Base-by-base conservation (phyloP, 2,888 invertebrate species). In the Himalopsyche anomala region DNA sequence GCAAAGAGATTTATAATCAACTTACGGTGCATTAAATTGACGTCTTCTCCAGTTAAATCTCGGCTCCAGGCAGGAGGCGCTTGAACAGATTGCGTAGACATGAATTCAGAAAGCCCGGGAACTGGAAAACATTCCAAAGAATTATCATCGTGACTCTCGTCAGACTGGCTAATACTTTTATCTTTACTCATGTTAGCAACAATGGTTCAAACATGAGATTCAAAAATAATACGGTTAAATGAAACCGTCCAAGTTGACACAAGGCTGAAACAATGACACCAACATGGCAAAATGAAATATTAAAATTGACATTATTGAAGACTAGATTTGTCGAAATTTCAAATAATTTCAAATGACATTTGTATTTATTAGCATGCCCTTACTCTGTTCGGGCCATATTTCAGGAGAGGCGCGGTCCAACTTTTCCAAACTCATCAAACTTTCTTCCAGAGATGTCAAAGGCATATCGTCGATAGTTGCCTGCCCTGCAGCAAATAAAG, bases 331-430 rank as follows among this genome's bases (percentile, higher is more conserved):
- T 80, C 85, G 36, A 40, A 40, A 81, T 17, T 36, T 62, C 85
- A 54, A 74, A 69, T 79, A 36, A 42, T 19, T 87, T 87, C 79
- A 80, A 85, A 88, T 86, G 86, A 69, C 83, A 88, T 86, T 69
- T 45, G 9, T 12, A 36, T 74, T 12, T 15, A 36, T 19, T 74
- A 74, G 36, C 74, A 15, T 84, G 85, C 93, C 36, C 95, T 95
- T 94, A 98, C 98, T 97, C 93, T 97, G 97, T 92, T 98, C 98
- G 40, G 98, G 98, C 99, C 99, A 99, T 90, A 99, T 92, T 91
- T 99, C 98, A 54, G 99, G 99, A 3, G 99, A 99, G n/a, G 97
- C 95, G 89, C 99, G 94, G 92, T 98, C 98, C 89, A 99, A 92
- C 91, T 97, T 98, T 92, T 99, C 99, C 90, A 96, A 94, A 90